Evolutionary conservation across 2,888 invertebrate species (phyloP), one percentile per base, ranked within the genome.

Genomic region (Drosophila acutilabella): DNA sequence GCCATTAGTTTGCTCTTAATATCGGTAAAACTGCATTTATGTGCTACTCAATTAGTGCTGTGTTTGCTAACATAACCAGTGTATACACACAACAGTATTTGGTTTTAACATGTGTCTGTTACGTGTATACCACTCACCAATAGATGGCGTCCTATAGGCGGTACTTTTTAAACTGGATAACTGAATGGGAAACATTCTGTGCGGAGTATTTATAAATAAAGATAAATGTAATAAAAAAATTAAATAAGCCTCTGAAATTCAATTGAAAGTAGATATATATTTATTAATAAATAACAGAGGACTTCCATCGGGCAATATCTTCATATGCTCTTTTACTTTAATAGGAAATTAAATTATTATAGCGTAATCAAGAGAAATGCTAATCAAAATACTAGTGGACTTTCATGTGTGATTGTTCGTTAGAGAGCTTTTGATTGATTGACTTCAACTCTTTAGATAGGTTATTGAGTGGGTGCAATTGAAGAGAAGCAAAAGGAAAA

Each of bases 401-500:
- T 61, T 42, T 53, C 45, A 13, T 30, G 23, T 59, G 40, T n/a
- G 52, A 40, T 60, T 36, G 11, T 30, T 45, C 20, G 20, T 6
- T 13, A 2, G 20, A 13, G n/a, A 52, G 18, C 13, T 6, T 57
- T 14, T 1, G 7, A 41, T 48, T 36, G n/a, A 11, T 23, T n/a
- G 18, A 20, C 8, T 44, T 20, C 2, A 38, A n/a, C 45, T 51
- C 14, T n/a, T 23, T 11, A 51, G 51, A 51, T 36, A 48, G 47
- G 13, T 33, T 51, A 40, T 41, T 51, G 45, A 64, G 51, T 67
- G 56, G 45, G 11, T 57, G 45, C 54, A 56, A 57, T 44, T 5
- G 10, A 6, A 16, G 41, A 4, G 4, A 30, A 53, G 10, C 20
- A 16, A 33, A 0, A 11, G 13, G 30, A 48, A 11, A 5, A n/a